phyloP scores from a whole-genome alignment of 2,888 invertebrate genomes.

The Pristionchus entomophagus region DNA sequence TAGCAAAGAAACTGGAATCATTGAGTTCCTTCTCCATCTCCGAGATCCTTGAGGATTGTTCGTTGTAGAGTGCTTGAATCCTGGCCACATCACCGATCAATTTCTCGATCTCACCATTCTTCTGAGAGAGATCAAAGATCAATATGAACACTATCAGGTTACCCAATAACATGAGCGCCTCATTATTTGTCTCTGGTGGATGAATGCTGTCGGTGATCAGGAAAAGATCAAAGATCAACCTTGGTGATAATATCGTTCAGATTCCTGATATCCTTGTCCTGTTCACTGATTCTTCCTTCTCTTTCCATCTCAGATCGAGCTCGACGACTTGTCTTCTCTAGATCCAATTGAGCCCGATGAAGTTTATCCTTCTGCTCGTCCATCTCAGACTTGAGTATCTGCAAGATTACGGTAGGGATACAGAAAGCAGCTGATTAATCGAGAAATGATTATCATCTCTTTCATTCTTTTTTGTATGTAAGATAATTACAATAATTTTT shows the following conservation, averaged over 20 bases:
- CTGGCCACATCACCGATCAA: constrained; percentile 92
- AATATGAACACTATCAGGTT: no score
- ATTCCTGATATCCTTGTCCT: no score
- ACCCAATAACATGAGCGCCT: no score
- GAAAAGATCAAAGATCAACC: no score
- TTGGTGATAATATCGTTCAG: constrained; percentile 59
- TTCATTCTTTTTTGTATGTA: no score
- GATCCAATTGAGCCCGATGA: background rate
- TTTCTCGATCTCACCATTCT: constrained; percentile 88
- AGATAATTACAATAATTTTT: no score
- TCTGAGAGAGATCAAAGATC: constrained; percentile 75
- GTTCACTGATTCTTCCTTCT: constrained; percentile 51
- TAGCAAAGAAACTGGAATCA: background rate
- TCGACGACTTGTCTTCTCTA: background rate
- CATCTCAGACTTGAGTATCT: background rate
- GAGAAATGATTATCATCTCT: background rate
- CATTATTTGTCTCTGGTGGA: no score
- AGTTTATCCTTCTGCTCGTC: constrained; percentile 23
- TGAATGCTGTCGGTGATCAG: no score
- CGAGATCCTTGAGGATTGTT: constrained; percentile 56
- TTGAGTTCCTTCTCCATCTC: constrained; percentile 59
- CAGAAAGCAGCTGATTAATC: background rate
- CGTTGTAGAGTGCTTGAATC: constrained; percentile 84
- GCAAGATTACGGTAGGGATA: no score
- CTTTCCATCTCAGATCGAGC: constrained; percentile 21